These are phyloP conservation scores for Anthoptus insignis DNA, from an alignment of 2,888 invertebrate species.

Conservation along the genomic window DNA sequence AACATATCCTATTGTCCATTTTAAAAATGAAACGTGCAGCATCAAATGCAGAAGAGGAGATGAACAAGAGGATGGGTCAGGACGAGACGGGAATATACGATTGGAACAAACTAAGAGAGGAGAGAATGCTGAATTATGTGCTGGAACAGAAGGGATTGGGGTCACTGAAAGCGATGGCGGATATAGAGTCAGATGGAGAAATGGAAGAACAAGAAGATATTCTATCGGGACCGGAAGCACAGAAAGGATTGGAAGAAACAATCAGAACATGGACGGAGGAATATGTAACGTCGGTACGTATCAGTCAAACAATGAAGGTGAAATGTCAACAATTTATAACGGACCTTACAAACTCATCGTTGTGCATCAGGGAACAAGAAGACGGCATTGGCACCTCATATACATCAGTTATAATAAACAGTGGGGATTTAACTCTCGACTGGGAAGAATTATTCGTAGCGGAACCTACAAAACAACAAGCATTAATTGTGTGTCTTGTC, in stretches of 20 bases:
- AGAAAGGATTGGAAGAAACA: too few relatives aligned
- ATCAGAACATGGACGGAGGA: too few relatives aligned
- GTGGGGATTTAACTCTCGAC: background rate
- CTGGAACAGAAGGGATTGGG: slow-evolving; percentile 1
- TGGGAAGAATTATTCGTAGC: background rate
- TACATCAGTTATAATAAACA: slow-evolving; percentile 1
- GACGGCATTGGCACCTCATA: background rate
- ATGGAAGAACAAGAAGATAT: background rate
- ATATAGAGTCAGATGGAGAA: background rate
- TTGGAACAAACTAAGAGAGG: background rate
- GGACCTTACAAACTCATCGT: background rate
- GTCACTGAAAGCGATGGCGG: background rate
- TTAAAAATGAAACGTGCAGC: background rate
- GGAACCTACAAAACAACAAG: background rate
- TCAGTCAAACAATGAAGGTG: too few relatives aligned
- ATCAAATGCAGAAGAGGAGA: background rate
- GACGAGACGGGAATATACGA: background rate
- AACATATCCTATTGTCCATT: background rate
- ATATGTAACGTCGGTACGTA: too few relatives aligned
- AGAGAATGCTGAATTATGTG: background rate
- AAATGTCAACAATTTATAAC: background rate
- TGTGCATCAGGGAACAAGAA: background rate
- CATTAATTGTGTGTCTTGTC: background rate
- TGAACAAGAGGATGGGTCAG: background rate
- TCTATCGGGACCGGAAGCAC: too few relatives aligned